Evolutionary conservation across 1,140 invertebrate genomes (phyloP).

Genomic region (Drosophila trapezifrons): DNA sequence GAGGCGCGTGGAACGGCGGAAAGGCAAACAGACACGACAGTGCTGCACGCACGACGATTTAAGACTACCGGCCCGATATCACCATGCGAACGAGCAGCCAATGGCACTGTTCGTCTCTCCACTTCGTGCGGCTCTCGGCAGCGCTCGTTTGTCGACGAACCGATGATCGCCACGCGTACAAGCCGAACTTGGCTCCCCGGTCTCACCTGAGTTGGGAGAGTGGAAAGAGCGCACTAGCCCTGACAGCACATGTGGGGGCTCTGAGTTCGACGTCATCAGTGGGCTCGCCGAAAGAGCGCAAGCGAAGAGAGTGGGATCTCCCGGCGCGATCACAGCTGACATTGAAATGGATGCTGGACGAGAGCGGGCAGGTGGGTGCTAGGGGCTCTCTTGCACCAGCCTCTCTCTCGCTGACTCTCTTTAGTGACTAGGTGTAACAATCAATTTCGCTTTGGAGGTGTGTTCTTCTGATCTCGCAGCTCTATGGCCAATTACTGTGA

Average conservation of each 20-base stretch:
- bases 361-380: constrained; percentile 19
- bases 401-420: constrained; percentile 2
- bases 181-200: constrained; percentile 11
- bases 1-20: constrained; percentile 23
- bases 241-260: constrained; percentile 22
- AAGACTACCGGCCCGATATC: constrained; percentile 50
- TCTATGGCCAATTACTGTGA: constrained; percentile 24
- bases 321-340: constrained; percentile 24
- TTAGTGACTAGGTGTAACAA: background rate
- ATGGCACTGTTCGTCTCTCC: constrained; percentile 6
- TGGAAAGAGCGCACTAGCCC: background rate
- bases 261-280: constrained; percentile 1
- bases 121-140: constrained; percentile 10
- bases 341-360: constrained; percentile 20
- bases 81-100: constrained; percentile 12
- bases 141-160: constrained; percentile 29
- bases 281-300: constrained; percentile 8
- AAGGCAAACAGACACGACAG: constrained; percentile 32
- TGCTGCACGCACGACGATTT: constrained; percentile 47
- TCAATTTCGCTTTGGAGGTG: constrained; percentile 37
- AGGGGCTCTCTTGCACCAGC: too few species aligned
- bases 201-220: constrained; percentile 21
- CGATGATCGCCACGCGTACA: constrained; percentile 71
- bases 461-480: constrained; percentile 17
- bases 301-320: background rate